Evolutionary conservation across 2,797 vertebrate species (phyloP).

Genomic region (Manis javanica): DNA sequence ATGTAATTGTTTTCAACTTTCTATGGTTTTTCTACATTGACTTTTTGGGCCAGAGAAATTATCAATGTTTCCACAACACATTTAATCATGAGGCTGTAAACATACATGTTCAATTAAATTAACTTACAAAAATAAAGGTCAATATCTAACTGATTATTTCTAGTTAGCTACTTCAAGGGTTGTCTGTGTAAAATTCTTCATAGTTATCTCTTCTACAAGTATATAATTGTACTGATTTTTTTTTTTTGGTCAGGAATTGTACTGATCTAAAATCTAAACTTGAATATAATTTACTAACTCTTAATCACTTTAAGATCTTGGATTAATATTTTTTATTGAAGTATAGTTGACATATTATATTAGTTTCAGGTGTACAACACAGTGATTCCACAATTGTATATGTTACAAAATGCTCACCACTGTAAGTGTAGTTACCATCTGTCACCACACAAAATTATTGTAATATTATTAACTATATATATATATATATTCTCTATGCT

Average conservation of each 20-base stretch:
- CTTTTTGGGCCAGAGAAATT: not conserved
- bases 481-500: too few relatives aligned
- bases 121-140: not conserved
- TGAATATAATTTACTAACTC: not conserved
- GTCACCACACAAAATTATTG: too few relatives aligned
- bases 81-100: not conserved
- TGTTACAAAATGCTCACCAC: too few relatives aligned
- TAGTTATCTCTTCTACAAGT: not conserved
- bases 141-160: not conserved
- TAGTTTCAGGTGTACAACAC: too few relatives aligned
- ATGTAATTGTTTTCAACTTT: not conserved
- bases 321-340: not conserved
- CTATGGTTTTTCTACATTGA: not conserved
- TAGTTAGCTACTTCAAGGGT: not conserved
- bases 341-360: not conserved
- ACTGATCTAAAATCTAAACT: not conserved
- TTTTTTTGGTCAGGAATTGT: not conserved
- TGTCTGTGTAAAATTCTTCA: not conserved
- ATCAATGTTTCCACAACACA: not conserved
- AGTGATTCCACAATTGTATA: too few relatives aligned
- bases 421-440: too few relatives aligned
- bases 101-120: not conserved
- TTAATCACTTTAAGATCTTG: not conserved
- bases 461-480: too few relatives aligned
- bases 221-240: not conserved